Percentiles rank a stretch among this genome's conserved stretches.
Evolutionary conservation across 2,888 invertebrate genomes (phyloP).

Genomic region (Eurytoma adleriae): DNA sequence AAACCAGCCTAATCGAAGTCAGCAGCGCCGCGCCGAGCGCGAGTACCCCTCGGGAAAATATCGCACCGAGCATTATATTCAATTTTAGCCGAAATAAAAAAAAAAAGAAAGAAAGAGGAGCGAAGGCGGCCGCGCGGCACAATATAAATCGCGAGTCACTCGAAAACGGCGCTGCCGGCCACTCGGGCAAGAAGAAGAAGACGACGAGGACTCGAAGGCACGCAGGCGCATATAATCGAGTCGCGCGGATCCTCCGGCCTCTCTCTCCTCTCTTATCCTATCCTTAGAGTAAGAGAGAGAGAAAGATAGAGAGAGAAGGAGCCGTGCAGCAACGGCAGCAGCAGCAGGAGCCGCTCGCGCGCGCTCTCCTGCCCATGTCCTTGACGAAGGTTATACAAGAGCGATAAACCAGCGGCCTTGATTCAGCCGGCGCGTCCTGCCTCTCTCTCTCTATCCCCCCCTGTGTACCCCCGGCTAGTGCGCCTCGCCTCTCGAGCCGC

Average conservation of each 20-base stretch:
- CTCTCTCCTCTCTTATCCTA: slow-evolving; percentile 51
- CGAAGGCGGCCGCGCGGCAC: slow-evolving; percentile 11
- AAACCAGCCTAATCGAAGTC: slow-evolving; percentile 16
- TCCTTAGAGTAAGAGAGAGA: neutral
- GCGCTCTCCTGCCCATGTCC: slow-evolving; percentile 53
- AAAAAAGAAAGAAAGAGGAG: neutral
- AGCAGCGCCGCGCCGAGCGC: neutral
- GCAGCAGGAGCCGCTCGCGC: slow-evolving; percentile 7
- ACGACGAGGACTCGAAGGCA: slow-evolving; percentile 37
- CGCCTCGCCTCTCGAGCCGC: slow-evolving; percentile 4
- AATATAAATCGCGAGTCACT: slow-evolving; percentile 55
- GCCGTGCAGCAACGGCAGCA: slow-evolving; percentile 9
- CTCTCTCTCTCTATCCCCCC: slow-evolving; percentile 13
- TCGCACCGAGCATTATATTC: slow-evolving; percentile 46
- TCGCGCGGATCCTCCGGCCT: slow-evolving; percentile 50
- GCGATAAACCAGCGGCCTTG: slow-evolving; percentile 59
- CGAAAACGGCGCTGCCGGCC: slow-evolving; percentile 42
- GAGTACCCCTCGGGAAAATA: too few species aligned
- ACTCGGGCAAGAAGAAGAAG: slow-evolving; percentile 24
- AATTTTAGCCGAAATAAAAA: slow-evolving; percentile 35
- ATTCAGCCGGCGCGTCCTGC: slow-evolving; percentile 40
- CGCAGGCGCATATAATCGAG: slow-evolving; percentile 55
- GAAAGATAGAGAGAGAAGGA: slow-evolving; percentile 1
- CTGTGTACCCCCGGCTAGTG: slow-evolving; percentile 42
- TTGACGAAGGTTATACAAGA: slow-evolving; percentile 60